Conservation (phyloP, 2,113 vertebrate species). For the Archocentrus centrarchus region DNA sequence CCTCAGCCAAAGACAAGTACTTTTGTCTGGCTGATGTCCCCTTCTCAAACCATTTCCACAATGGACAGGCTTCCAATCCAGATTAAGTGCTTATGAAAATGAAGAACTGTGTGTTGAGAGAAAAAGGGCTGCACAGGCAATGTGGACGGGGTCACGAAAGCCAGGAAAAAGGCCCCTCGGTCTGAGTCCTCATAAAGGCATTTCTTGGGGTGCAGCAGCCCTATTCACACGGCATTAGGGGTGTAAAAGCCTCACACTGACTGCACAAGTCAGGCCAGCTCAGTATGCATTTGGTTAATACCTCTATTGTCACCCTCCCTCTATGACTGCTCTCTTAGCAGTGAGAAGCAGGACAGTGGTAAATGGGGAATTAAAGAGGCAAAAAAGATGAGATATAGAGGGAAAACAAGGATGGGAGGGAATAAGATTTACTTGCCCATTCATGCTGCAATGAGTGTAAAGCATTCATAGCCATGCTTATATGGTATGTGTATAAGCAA, state of each 20-base stretch:
- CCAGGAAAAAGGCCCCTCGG: constrained; percentile 53
- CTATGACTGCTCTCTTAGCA: constrained; percentile 54
- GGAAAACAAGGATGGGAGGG: constrained; percentile 41
- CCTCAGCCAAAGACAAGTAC: constrained; percentile 29
- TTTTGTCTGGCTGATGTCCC: constrained; percentile 53
- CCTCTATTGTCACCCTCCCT: constrained; percentile 66
- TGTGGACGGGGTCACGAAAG: constrained; percentile 53
- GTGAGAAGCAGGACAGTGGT: constrained; percentile 31
- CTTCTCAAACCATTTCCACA: constrained; percentile 57
- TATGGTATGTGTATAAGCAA: not conserved
- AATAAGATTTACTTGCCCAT: constrained; percentile 51
- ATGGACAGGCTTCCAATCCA: constrained; percentile 64
- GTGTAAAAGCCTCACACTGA: constrained; percentile 63
- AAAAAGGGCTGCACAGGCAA: constrained; percentile 27
- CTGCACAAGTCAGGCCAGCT: constrained; percentile 60
- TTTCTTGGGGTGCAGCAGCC: constrained; percentile 54
- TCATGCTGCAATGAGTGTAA: constrained; percentile 34
- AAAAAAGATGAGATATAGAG: constrained; percentile 59
- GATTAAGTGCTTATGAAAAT: constrained; percentile 70
- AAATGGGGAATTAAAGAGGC: constrained; percentile 57
- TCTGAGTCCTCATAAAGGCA: constrained; percentile 52
- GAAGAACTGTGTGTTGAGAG: constrained; percentile 43
- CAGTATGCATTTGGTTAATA: constrained; percentile 68
- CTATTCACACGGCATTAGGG: constrained; percentile 69
- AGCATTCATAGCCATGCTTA: constrained; percentile 3